Evolutionary conservation across 1,140 invertebrate species (phyloP).

Genomic region (Drosophila auraria): DNA sequence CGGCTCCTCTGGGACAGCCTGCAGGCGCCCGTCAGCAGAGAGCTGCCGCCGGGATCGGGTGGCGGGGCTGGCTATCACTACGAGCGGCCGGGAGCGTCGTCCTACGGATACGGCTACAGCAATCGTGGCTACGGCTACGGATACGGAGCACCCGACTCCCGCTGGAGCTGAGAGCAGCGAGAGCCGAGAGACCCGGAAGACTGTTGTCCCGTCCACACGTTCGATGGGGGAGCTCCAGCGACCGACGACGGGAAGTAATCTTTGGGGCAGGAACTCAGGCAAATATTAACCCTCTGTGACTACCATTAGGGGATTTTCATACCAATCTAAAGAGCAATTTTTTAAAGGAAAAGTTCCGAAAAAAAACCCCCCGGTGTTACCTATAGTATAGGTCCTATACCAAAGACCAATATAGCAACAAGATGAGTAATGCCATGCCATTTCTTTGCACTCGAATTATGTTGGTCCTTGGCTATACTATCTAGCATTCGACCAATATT

Average conservation of each 20-base stretch:
- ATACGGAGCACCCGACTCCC: conserved; percentile 30
- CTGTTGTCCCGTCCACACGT: conserved; percentile 6
- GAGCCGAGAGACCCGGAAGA: conserved; percentile 26
- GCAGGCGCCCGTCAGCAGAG: conserved; percentile 62
- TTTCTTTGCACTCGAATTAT: no score
- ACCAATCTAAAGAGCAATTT: background rate
- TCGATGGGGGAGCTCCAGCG: background rate
- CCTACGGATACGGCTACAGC: conserved; percentile 37
- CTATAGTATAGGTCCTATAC: no score
- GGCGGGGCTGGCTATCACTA: conserved; percentile 55
- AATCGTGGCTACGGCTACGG: conserved; percentile 32
- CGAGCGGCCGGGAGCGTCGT: conserved; percentile 39
- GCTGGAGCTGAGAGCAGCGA: conserved; percentile 50
- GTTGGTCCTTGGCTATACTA: background rate
- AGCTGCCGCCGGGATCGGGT: conserved; percentile 52
- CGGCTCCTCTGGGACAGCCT: conserved; percentile 72
- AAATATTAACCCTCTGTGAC: no score
- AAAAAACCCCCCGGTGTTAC: no score
- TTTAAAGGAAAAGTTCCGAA: background rate
- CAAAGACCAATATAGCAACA: no score
- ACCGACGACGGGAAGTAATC: background rate
- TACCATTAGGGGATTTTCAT: no score
- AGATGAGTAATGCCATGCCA: no score
- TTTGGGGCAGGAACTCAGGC: background rate
- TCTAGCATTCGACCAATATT: background rate